phyloP scores from a whole-genome alignment of 2,113 vertebrate species.

The Ardeotis arabs region DNA sequence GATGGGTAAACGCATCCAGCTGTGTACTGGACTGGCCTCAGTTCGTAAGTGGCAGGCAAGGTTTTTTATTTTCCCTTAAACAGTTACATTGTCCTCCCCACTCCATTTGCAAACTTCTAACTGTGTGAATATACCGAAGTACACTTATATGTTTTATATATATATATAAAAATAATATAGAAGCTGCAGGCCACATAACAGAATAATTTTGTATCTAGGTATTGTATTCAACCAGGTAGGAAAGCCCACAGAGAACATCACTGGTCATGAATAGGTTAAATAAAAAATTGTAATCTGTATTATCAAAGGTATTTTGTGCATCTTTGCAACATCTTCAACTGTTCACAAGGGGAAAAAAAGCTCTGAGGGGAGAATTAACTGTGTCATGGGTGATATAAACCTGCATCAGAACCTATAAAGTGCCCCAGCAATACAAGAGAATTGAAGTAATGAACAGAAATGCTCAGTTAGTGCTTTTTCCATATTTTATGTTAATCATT shows the following conservation, averaged over 20 bases:
- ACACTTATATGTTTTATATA: neutral
- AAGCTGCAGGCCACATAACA: neutral
- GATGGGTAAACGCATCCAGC: neutral
- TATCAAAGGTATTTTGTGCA: neutral
- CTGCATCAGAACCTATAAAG: slow-evolving; percentile 18
- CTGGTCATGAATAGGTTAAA: neutral
- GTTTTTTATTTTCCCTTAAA: slow-evolving; percentile 7
- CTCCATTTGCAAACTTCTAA: neutral
- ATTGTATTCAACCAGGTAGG: neutral
- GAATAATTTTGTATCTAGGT: neutral
- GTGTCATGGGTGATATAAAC: slow-evolving; percentile 6
- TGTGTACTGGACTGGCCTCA: neutral
- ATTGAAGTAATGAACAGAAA: slow-evolving; percentile 56
- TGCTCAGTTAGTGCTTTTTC: slow-evolving; percentile 44
- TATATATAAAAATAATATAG: neutral
- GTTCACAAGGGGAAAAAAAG: neutral
- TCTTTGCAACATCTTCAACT: neutral
- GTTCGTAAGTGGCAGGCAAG: neutral
- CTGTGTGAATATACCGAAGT: neutral
- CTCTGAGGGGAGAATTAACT: neutral
- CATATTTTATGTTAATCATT: slow-evolving; percentile 63
- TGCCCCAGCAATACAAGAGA: neutral
- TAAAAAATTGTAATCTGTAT: neutral
- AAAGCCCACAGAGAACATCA: neutral
- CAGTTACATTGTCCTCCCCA: neutral